A percentile compares a stretch with the other conserved stretches of the same genome.
phyloP scores from a whole-genome alignment of 2,113 vertebrate species.

The Drymodes brunneopygia region DNA sequence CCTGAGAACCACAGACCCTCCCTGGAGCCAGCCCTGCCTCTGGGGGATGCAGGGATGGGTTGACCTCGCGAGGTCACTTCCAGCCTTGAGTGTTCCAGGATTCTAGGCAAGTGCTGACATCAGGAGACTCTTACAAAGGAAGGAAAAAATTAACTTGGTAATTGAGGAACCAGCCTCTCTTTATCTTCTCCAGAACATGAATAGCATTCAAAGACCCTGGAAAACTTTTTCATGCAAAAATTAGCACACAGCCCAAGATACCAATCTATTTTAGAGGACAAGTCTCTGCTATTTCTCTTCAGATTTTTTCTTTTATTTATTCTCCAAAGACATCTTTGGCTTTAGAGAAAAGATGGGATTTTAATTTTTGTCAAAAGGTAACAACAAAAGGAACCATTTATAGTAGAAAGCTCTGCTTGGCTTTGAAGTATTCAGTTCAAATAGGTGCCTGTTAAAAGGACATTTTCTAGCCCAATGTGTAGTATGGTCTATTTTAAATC shows the following conservation, averaged over 20 bases:
- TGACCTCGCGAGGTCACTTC: background rate
- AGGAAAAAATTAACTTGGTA: background rate
- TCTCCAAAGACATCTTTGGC: conserved; percentile 27
- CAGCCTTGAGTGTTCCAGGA: background rate
- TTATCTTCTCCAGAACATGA: background rate
- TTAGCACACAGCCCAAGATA: conserved; percentile 8
- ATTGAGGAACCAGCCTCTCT: conserved; percentile 1
- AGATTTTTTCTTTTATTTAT: conserved; percentile 11
- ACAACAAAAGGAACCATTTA: conserved; percentile 44
- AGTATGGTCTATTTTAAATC: background rate
- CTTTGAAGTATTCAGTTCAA: conserved; percentile 35
- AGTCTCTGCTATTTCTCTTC: background rate
- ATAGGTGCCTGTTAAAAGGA: background rate
- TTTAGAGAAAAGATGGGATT: conserved; percentile 18
- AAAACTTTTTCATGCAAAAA: conserved; percentile 26
- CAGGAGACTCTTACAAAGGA: background rate
- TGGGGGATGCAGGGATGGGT: rapidly evolving
- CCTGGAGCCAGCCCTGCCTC: background rate
- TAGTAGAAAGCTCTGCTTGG: background rate
- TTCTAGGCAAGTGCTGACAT: background rate
- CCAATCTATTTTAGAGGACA: conserved; percentile 23
- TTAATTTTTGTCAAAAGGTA: conserved; percentile 45
- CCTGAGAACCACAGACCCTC: rapidly evolving
- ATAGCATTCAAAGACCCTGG: background rate
- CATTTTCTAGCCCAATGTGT: background rate